These are phyloP conservation scores for Atherinomorus stipes DNA, from an alignment of 2,113 vertebrate genomes.

Conservation along the genomic window DNA sequence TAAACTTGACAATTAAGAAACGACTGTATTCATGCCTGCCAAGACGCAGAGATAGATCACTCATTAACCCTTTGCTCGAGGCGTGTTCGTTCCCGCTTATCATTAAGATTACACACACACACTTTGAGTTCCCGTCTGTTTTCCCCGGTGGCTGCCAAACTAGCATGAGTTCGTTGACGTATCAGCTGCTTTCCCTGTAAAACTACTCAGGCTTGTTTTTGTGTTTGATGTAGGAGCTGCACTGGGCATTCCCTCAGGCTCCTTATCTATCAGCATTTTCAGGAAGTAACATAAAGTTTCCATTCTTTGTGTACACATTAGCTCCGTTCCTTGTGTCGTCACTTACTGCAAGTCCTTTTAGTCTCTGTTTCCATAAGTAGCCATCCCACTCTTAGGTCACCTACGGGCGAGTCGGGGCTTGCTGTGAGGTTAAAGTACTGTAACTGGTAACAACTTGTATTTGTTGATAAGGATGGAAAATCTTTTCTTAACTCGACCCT, in stretches of 20 bases:
- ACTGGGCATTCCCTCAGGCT: constrained; percentile 11
- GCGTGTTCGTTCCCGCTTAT: constrained; percentile 27
- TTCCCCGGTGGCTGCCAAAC: constrained; percentile 8
- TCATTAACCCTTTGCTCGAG: neutral
- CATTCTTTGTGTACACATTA: constrained; percentile 14
- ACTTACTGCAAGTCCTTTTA: neutral
- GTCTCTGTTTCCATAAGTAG: neutral
- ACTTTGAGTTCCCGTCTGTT: neutral
- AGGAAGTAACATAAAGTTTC: constrained; percentile 28
- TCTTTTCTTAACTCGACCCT: neutral
- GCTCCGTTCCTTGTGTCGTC: neutral
- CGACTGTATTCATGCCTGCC: neutral
- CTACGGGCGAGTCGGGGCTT: constrained; percentile 11
- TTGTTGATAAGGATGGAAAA: constrained; percentile 4
- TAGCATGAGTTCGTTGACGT: constrained; percentile 47
- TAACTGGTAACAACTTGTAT: neutral
- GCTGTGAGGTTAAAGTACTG: constrained; percentile 23
- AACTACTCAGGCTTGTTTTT: neutral
- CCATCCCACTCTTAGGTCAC: constrained; percentile 3
- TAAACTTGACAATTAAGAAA: constrained; percentile 11
- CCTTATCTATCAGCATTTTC: neutral
- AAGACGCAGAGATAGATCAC: neutral
- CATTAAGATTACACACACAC: constrained; percentile 9
- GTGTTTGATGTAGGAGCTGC: neutral
- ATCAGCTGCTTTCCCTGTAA: constrained; percentile 3